These are phyloP conservation scores for Allobates femoralis DNA, from an alignment of 2,797 vertebrate species.

Conservation along the genomic window DNA sequence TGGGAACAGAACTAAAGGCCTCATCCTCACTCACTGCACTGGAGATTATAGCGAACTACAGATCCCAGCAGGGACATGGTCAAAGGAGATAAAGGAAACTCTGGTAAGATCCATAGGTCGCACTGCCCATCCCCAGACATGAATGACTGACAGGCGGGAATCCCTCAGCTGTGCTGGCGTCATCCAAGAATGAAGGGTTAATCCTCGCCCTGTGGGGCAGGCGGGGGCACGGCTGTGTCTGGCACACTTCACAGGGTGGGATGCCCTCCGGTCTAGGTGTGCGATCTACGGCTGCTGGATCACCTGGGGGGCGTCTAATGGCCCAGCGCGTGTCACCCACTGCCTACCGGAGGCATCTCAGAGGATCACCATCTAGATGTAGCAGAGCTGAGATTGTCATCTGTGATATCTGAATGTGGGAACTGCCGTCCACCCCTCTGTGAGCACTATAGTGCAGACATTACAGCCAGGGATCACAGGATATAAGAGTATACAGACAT, in stretches of 20 bases:
- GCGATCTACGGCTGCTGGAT: neutral
- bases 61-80: neutral
- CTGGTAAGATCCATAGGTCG: too few species aligned
- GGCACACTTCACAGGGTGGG: neutral
- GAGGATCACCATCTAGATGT: neutral
- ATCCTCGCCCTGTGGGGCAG: constrained; percentile 19
- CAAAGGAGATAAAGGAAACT: neutral
- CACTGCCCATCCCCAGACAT: too few species aligned
- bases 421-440: too few species aligned
- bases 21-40: neutral
- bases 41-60: neutral
- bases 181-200: constrained; percentile 20
- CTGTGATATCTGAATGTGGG: neutral
- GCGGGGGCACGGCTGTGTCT: constrained; percentile 36
- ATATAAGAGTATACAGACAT: too few species aligned
- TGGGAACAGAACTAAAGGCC: neutral
- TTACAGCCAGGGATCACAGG: too few species aligned
- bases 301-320: constrained; percentile 32
- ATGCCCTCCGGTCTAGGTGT: constrained; percentile 50
- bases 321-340: neutral
- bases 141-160: neutral
- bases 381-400: neutral
- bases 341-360: neutral
- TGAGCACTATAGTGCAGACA: too few species aligned
- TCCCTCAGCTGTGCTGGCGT: neutral